Evolutionary conservation across 2,888 invertebrate genomes (phyloP).

Genomic region (Gerris lacustris): DNA sequence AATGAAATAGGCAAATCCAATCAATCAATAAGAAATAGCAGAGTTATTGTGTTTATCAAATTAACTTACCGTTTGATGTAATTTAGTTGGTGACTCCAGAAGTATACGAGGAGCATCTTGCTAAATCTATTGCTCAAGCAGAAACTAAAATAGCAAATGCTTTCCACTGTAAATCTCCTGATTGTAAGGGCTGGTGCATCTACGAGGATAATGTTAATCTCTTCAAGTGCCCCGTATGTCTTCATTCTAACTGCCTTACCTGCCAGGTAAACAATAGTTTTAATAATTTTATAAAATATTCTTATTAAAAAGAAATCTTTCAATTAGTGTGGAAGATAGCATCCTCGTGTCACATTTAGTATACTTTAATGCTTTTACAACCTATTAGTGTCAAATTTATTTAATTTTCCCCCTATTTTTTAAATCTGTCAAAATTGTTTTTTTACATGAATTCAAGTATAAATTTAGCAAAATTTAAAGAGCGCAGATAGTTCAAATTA

Average conservation of each 20-base stretch:
- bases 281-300: background rate
- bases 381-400: too few relatives aligned
- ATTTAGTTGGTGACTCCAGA: slow-evolving; percentile 52
- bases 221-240: slow-evolving; percentile 75
- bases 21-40: too few relatives aligned
- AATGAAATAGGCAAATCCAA: too few relatives aligned
- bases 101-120: slow-evolving; percentile 65
- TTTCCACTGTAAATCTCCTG: slow-evolving; percentile 81
- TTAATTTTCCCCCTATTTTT: too few relatives aligned
- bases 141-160: slow-evolving; percentile 67
- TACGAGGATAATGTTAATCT: slow-evolving; percentile 74
- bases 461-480: too few relatives aligned
- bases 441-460: too few relatives aligned
- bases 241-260: slow-evolving; percentile 64
- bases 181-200: slow-evolving; percentile 81
- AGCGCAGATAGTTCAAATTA: too few relatives aligned
- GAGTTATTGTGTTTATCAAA: too few relatives aligned
- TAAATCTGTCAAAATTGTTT: too few relatives aligned
- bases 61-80: too few relatives aligned
- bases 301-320: too few relatives aligned
- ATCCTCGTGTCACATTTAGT: background rate
- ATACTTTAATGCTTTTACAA: background rate
- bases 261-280: slow-evolving; percentile 53
- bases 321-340: too few relatives aligned
- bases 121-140: slow-evolving; percentile 65